phyloP scores from a whole-genome alignment of 2,797 vertebrate species.

The Cirrhinus mrigala region DNA sequence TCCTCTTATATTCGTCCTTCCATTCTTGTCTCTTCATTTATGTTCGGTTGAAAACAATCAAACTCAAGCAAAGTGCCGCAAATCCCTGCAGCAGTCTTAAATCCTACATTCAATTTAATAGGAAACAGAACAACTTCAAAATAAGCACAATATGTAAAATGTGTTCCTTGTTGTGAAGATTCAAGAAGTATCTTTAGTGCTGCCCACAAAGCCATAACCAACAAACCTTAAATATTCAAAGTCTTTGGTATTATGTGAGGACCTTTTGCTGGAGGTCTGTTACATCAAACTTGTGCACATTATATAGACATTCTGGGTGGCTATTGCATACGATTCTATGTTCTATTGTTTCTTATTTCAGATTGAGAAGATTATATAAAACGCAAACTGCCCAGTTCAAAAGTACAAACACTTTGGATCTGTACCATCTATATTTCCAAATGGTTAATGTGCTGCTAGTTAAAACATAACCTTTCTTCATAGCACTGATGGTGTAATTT shows the following conservation, averaged over 20 bases:
- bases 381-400: background rate
- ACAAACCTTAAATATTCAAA: conserved; percentile 27
- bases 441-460: conserved; percentile 12
- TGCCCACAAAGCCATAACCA: conserved; percentile 1
- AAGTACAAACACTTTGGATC: conserved; percentile 4
- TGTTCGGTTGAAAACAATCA: conserved; percentile 24
- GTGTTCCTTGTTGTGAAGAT: conserved; percentile 26
- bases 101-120: background rate
- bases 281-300: conserved; percentile 30
- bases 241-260: conserved; percentile 58
- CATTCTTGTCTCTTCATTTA: conserved; percentile 28
- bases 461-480: conserved; percentile 20
- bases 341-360: conserved; percentile 15
- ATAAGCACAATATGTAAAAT: conserved; percentile 1
- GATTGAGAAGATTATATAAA: conserved; percentile 12
- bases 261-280: conserved; percentile 27
- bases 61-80: conserved; percentile 1
- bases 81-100: background rate
- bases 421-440: background rate
- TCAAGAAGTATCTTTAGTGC: conserved; percentile 1
- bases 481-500: background rate
- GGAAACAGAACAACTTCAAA: background rate
- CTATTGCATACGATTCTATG: conserved; percentile 32
- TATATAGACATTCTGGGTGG: conserved; percentile 22
- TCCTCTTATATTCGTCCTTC: conserved; percentile 38